Evolutionary conservation across 2,797 vertebrate genomes (phyloP).

Genomic region (Fistularia tabacaria): DNA sequence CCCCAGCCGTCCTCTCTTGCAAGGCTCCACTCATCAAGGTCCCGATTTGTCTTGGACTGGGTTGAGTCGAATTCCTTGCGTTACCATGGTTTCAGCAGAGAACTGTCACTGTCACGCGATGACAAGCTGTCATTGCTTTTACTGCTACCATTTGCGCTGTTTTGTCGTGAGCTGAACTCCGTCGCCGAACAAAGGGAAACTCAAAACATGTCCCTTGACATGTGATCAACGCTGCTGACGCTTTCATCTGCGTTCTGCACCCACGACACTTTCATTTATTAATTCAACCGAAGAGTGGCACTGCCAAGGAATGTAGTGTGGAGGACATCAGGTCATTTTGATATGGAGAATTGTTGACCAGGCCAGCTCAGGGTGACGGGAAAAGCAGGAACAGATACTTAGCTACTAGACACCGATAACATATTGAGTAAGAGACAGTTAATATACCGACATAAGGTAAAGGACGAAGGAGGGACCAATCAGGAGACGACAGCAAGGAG

Average conservation of each 20-base stretch:
- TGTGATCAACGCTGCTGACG: constrained; percentile 3
- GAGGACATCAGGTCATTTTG: too few species aligned
- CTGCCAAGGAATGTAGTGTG: constrained; percentile 23
- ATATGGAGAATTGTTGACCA: too few species aligned
- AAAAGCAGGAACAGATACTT: too few species aligned
- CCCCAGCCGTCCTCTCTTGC: constrained; percentile 33
- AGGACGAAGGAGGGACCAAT: too few species aligned
- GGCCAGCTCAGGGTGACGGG: too few species aligned
- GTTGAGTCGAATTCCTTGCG: constrained; percentile 60
- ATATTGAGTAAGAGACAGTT: too few species aligned
- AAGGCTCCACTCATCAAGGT: constrained; percentile 57
- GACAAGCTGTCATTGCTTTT: constrained; percentile 39
- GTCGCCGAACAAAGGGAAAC: constrained; percentile 6
- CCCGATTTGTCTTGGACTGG: constrained; percentile 65
- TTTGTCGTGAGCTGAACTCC: constrained; percentile 16
- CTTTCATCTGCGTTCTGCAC: neutral
- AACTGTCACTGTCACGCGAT: constrained; percentile 54
- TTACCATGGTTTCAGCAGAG: constrained; percentile 70
- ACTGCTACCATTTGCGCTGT: constrained; percentile 23
- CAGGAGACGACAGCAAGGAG: too few species aligned
- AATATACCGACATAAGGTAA: too few species aligned
- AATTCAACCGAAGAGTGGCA: constrained; percentile 23
- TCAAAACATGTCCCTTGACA: constrained; percentile 8
- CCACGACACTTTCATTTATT: constrained; percentile 9
- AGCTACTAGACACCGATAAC: too few species aligned